phyloP scores from a whole-genome alignment of 2,888 invertebrate genomes.

The Sinhomidia bicolor region DNA sequence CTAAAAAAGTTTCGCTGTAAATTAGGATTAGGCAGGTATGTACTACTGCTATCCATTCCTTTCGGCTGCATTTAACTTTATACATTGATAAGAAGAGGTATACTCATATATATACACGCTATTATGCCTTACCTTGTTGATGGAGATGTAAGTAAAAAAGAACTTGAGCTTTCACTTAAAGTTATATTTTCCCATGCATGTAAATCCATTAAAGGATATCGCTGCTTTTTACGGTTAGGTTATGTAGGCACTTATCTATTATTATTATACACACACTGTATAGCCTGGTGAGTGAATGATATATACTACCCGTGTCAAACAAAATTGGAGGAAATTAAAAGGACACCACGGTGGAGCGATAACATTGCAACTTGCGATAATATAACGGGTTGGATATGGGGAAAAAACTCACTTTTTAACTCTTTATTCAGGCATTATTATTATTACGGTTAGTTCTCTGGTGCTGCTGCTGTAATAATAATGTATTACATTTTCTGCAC shows the following conservation, averaged over 20 bases:
- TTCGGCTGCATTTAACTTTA: neutral
- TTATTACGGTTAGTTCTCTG: neutral
- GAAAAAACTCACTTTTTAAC: neutral
- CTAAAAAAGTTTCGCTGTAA: constrained; percentile 44
- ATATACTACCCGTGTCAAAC: constrained; percentile 40
- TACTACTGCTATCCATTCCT: neutral
- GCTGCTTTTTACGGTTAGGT: no score
- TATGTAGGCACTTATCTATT: no score
- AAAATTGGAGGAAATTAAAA: constrained; percentile 44
- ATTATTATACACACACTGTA: no score
- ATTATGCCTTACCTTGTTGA: no score
- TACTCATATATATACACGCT: no score
- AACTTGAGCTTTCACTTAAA: no score
- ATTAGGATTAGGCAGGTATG: constrained; percentile 52
- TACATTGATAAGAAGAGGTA: no score
- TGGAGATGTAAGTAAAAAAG: no score
- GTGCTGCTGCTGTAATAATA: constrained; percentile 34
- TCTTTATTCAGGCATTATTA: neutral
- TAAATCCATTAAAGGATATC: no score
- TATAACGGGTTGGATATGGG: neutral
- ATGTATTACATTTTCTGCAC: neutral
- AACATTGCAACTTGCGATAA: no score
- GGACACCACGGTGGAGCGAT: constrained; percentile 31
- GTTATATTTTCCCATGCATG: no score
- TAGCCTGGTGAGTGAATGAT: no score